phyloP scores from a whole-genome alignment of 1,140 invertebrate species.

The Pissodes strobi region DNA sequence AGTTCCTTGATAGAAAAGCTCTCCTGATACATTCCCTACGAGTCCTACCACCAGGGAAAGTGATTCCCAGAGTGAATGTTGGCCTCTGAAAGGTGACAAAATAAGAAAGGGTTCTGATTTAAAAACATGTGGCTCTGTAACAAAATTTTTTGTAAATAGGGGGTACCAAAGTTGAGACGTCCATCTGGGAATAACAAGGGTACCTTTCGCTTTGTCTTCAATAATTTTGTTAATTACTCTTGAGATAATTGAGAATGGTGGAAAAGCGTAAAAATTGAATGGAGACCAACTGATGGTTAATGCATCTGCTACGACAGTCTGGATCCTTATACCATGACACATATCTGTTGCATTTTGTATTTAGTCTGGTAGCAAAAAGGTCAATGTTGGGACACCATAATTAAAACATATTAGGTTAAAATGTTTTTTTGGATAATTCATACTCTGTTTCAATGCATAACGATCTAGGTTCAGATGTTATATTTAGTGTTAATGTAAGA shows the following conservation, averaged over 20 bases:
- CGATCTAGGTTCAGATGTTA: constrained; percentile 41
- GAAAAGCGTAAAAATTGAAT: constrained; percentile 43
- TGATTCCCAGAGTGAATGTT: no score
- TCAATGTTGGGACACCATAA: constrained; percentile 43
- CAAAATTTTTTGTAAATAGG: constrained; percentile 31
- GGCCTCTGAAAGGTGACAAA: no score
- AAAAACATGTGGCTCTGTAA: no score
- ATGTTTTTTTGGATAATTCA: neutral
- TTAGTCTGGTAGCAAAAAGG: constrained; percentile 44
- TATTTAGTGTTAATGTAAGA: constrained; percentile 27
- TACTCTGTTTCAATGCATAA: constrained; percentile 5
- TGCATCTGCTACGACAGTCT: constrained; percentile 37
- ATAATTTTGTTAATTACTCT: constrained; percentile 41
- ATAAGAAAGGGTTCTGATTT: no score
- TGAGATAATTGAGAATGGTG: constrained; percentile 40
- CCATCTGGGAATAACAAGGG: constrained; percentile 51
- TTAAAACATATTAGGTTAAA: constrained; percentile 22
- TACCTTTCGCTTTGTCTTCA: constrained; percentile 38
- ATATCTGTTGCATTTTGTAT: constrained; percentile 42
- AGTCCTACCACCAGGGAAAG: no score
- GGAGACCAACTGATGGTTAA: constrained; percentile 45
- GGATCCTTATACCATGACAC: constrained; percentile 42
- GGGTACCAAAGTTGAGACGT: constrained; percentile 46
- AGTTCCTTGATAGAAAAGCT: no score
- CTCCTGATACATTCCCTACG: no score